Evolutionary conservation across 2,888 invertebrate species (phyloP), one percentile per base, ranked within the genome.

Genomic region (Hymenopus coronatus): DNA sequence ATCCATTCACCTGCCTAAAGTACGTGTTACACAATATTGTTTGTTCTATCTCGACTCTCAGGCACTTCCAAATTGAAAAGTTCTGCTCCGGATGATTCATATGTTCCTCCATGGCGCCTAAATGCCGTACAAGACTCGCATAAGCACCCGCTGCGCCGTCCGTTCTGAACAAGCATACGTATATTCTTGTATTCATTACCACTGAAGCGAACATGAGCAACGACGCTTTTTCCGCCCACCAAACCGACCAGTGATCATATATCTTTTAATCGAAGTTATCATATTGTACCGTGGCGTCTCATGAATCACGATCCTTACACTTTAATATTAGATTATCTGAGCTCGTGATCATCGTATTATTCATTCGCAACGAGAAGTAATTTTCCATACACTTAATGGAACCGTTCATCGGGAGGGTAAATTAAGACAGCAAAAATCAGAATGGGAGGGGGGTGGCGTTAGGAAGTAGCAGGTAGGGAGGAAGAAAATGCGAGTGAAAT

Each of bases 401-500:
- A 30, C 27, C 82, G n/a, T 82, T 82, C 33, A 33, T 82, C 33
- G 81, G 82, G 28, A 82, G 28, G 87, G 87, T 87, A 87, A 87
- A 87, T 87, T 82, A 82, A 87, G 87, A 87, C 87, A 8, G 70
- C 33, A 82, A 87, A 82, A 87, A 82, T 82, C 30, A 82, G 33
- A 82, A 40, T n/a, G 25, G 7, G 82, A 2, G 30, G 82, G 25
- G 54, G 82, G 87, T 33, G 82, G 82, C 28, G 88, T 54, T 46
- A 40, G 82, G 40, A 86, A 70, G 54, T 70, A 70, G 54, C 28
- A 40, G 85, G 85, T 82, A 85, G 54, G 28, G 86, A 46, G 33
- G 84, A 87, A 87, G 89, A 83, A 83, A 83, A 84, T 87, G 83
- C 30, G 28, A 87, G 83, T 89, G 89, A 87, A 87, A 87, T 90